Conservation (phyloP, 2,888 invertebrate species). For the Mesoligia furuncula region DNA sequence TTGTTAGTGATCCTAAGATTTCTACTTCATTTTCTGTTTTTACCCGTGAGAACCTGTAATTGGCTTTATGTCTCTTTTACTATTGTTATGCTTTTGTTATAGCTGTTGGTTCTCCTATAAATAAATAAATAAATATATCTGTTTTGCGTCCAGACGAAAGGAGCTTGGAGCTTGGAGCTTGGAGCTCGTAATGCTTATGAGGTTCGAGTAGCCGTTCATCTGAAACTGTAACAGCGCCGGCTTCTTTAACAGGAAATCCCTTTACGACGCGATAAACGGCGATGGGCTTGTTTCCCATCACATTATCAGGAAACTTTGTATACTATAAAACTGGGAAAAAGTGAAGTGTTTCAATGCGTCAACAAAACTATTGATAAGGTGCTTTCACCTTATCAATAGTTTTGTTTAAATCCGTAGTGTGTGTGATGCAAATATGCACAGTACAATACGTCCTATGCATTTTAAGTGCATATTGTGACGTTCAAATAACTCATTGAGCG, state of each 20-base stretch:
- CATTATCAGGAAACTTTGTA: constrained; percentile 21
- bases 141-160: not conserved
- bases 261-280: constrained; percentile 27
- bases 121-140: too few species aligned
- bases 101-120: too few species aligned
- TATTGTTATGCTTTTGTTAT: too few species aligned
- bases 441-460: not conserved
- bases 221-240: constrained; percentile 1
- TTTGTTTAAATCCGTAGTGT: not conserved
- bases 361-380: too few species aligned
- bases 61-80: too few species aligned
- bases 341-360: too few species aligned
- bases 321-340: not conserved
- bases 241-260: constrained; percentile 16
- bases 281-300: constrained; percentile 15
- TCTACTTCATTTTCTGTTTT: too few species aligned
- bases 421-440: constrained; percentile 5
- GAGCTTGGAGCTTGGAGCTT: too few species aligned
- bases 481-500: constrained; percentile 26
- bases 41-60: too few species aligned
- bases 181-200: constrained; percentile 29
- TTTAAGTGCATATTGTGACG: constrained; percentile 14
- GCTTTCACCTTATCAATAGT: not conserved
- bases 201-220: constrained; percentile 20
- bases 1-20: too few species aligned